Percentiles rank a stretch among this genome's conserved stretches.
Evolutionary conservation across 2,888 invertebrate species (phyloP).

Genomic region (Machimus atricapillus): DNA sequence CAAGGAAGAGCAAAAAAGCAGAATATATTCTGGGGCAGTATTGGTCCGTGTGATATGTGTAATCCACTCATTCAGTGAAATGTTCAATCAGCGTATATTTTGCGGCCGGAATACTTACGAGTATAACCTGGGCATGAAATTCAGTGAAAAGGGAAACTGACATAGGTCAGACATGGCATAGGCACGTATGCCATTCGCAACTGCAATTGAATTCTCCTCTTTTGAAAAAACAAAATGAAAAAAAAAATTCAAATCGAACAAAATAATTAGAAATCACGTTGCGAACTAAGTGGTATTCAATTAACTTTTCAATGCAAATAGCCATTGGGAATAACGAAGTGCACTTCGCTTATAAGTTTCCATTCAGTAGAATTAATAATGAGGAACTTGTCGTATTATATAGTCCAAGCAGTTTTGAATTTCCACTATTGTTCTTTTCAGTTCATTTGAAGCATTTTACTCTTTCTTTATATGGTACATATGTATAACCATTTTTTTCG

Average conservation of each 20-base stretch:
- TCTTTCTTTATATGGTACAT: too few species aligned
- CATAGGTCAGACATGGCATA: neutral
- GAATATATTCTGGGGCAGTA: slow-evolving; percentile 3
- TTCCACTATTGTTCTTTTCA: neutral
- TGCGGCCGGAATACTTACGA: slow-evolving; percentile 25
- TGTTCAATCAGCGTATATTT: slow-evolving; percentile 29
- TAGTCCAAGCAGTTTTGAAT: neutral
- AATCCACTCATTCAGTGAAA: slow-evolving; percentile 29
- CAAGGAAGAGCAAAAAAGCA: neutral
- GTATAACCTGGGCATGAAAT: slow-evolving; percentile 18
- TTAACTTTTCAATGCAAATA: neutral
- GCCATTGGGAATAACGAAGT: neutral
- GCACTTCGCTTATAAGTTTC: neutral
- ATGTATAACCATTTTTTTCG: neutral
- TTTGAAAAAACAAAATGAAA: neutral
- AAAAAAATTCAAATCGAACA: neutral
- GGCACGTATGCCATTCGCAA: neutral
- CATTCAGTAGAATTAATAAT: neutral
- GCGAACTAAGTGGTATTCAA: neutral
- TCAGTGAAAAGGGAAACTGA: neutral
- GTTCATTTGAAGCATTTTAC: neutral
- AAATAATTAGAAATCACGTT: neutral
- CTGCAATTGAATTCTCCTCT: slow-evolving; percentile 4
- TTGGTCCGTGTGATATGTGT: slow-evolving; percentile 24
- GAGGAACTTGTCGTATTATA: neutral